phyloP scores from a whole-genome alignment of 2,113 vertebrate genomes.

The Cyprinodon variegatus region DNA sequence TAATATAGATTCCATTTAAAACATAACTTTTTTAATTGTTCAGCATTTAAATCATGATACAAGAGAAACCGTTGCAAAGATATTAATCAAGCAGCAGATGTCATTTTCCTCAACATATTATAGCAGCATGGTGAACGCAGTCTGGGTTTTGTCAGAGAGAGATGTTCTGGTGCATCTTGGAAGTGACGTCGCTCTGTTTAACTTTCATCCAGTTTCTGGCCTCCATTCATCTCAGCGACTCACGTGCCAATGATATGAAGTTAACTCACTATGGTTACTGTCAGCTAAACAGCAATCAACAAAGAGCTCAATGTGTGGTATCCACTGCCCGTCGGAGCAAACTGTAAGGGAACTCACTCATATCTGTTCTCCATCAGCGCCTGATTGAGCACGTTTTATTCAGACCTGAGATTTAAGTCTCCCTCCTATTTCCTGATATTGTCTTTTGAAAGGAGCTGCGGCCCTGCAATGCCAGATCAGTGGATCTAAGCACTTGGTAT shows the following conservation, averaged over 20 bases:
- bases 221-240: slow-evolving; percentile 35
- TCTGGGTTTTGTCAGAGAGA: slow-evolving; percentile 47
- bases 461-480: slow-evolving; percentile 52
- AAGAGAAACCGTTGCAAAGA: no score
- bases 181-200: slow-evolving; percentile 48
- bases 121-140: slow-evolving; percentile 27
- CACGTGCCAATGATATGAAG: slow-evolving; percentile 61
- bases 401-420: slow-evolving; percentile 30
- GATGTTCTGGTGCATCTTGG: slow-evolving; percentile 46
- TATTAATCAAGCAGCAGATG: slow-evolving; percentile 6
- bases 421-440: slow-evolving; percentile 35
- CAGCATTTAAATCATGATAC: no score
- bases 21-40: no score
- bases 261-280: slow-evolving; percentile 68
- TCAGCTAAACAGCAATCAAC: slow-evolving; percentile 74
- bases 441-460: slow-evolving; percentile 57
- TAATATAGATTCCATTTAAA: no score
- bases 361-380: slow-evolving; percentile 65
- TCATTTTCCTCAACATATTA: slow-evolving; percentile 16
- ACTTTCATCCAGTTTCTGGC: slow-evolving; percentile 40
- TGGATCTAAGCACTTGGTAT: slow-evolving; percentile 46
- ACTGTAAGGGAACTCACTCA: slow-evolving; percentile 29
- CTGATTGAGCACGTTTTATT: slow-evolving; percentile 23
- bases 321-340: slow-evolving; percentile 37
- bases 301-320: slow-evolving; percentile 21